A percentile compares a stretch with the other conserved stretches of the same genome.
Evolutionary conservation across 2,888 invertebrate species (phyloP).

Genomic region (Luperina testacea): DNA sequence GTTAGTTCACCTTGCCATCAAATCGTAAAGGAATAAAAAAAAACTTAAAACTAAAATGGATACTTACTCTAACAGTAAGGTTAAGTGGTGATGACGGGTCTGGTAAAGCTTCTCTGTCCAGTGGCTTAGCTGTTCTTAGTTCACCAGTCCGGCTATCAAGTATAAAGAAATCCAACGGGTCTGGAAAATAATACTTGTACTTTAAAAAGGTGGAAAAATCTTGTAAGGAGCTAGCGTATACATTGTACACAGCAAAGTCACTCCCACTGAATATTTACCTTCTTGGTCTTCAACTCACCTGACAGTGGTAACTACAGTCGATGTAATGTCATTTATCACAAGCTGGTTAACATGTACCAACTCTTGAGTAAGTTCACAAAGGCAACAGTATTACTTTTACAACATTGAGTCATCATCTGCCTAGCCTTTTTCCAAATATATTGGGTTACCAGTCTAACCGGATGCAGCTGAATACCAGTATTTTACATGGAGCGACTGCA

Average conservation of each 20-base stretch:
- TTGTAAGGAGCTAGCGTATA: neutral
- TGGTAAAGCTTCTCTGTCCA: conserved; percentile 95
- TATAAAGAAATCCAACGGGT: conserved; percentile 96
- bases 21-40: neutral
- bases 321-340: neutral
- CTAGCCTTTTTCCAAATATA: too few relatives aligned
- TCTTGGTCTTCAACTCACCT: neutral
- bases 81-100: conserved; percentile 95
- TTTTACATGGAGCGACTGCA: too few relatives aligned
- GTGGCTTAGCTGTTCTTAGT: conserved; percentile 94
- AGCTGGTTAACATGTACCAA: neutral
- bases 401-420: too few relatives aligned
- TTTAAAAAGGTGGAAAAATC: neutral
- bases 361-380: neutral
- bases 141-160: conserved; percentile 95
- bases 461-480: too few relatives aligned
- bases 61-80: conserved; percentile 92
- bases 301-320: neutral
- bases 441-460: too few relatives aligned
- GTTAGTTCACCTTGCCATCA: neutral
- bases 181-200: conserved; percentile 82
- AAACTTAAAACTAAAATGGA: neutral
- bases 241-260: neutral
- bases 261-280: neutral
- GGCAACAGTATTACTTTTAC: neutral